Base-by-base conservation (phyloP, 2,888 invertebrate species). In the Lasioglossum lativentre region DNA sequence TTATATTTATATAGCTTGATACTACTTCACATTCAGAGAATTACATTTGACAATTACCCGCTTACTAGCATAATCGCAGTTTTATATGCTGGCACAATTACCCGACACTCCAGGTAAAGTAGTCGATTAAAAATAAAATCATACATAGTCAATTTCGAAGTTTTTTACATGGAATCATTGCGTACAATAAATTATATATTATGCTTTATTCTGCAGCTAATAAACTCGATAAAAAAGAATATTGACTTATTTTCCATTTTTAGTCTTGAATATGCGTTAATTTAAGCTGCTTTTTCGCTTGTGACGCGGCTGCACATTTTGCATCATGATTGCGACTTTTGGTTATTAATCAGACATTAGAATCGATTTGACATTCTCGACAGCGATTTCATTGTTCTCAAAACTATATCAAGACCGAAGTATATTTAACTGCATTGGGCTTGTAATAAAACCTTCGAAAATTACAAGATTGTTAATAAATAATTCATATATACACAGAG, bases 1-100 rank as follows among this genome's bases (percentile, higher is more conserved):
- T 63, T 63, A 63, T 63, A 63, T 63, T 63, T 63, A 63, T 63
- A 63, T 63, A 63, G 30, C 85, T 82, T 85, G 77, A 85, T 87
- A 88, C 89, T 90, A 90, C 89, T 90, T 90, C 90, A 89, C 86
- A 90, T 89, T 90, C 87, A 86, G 59, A 83, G 79, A 83, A 56
- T 71, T 83, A 77, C 66, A 47, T 72, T 71, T 77, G 74, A 82
- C 63, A 78, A 77, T 83, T 72, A 81, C 42, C 27, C 40, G 70
- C 52, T 72, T 81, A 47, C 63, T 85, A 83, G 79, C 78, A 73
- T 78, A 70, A 78, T 80, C 83, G 82, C 76, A 76, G 68, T 77
- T 82, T 82, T 73, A 34, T 86, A 77, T 82, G 82, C 81, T 87
- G 80, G 84, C 83, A 90, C 82, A 75, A 71, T 80, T 78, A 84